These are phyloP conservation scores for Pyxicephalus adspersus DNA, from an alignment of 2,113 vertebrate genomes.

Conservation along the genomic window DNA sequence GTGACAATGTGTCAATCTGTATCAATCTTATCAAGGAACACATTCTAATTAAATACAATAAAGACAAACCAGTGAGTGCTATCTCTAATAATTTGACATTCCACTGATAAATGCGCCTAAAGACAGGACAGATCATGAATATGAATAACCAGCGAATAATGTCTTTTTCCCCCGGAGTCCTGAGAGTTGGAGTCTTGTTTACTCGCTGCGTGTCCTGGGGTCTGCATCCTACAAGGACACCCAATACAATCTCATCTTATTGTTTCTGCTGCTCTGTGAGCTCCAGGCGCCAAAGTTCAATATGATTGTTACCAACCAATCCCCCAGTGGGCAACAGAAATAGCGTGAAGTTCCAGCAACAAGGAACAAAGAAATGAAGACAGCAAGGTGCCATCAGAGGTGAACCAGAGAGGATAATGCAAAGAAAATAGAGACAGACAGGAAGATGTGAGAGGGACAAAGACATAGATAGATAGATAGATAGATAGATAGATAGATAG, in stretches of 20 bases:
- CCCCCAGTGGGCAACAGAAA: slow-evolving; percentile 9
- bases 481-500: background rate
- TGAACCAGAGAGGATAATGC: background rate
- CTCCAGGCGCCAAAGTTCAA: slow-evolving; percentile 15
- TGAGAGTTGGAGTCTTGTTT: slow-evolving; percentile 7
- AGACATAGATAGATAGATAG: background rate
- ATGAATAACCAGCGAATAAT: background rate
- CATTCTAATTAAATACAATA: slow-evolving; percentile 35
- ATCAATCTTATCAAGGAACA: slow-evolving; percentile 28
- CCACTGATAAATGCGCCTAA: slow-evolving; percentile 14
- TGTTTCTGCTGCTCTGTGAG: slow-evolving; percentile 3
- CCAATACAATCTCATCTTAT: slow-evolving; percentile 18
- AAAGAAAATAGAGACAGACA: no score
- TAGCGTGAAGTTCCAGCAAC: slow-evolving; percentile 11
- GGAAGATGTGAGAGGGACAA: background rate
- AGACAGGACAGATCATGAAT: slow-evolving; percentile 25
- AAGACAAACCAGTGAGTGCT: background rate
- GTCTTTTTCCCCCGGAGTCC: background rate
- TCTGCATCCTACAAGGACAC: slow-evolving; percentile 35
- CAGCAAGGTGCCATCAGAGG: background rate
- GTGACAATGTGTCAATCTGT: slow-evolving; percentile 26
- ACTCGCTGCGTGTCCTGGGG: slow-evolving; percentile 2
- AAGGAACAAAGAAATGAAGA: background rate
- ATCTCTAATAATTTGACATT: slow-evolving; percentile 38
- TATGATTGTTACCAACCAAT: slow-evolving; percentile 34